Conservation (phyloP, 2,797 vertebrate genomes). For the Xiphorhynchus erythropygius region DNA sequence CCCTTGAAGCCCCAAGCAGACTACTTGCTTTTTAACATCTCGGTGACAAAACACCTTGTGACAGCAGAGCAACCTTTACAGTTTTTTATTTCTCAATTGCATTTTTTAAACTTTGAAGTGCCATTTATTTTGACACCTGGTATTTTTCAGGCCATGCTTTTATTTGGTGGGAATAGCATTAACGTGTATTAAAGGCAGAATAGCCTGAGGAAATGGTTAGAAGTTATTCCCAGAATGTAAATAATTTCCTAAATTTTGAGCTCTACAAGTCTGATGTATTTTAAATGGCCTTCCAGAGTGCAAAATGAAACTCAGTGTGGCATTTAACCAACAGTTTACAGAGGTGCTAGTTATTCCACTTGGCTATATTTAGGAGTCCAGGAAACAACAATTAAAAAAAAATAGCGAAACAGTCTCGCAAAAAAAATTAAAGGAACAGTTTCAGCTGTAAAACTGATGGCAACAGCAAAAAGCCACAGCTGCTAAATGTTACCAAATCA, state of each 20-base stretch:
- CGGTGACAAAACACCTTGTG: background rate
- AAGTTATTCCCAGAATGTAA: slow-evolving; percentile 59
- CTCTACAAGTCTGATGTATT: slow-evolving; percentile 13
- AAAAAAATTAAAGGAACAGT: slow-evolving; percentile 44
- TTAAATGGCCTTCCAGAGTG: slow-evolving; percentile 69
- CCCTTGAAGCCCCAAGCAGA: background rate
- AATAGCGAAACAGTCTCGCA: slow-evolving; percentile 1
- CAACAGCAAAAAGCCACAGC: slow-evolving; percentile 37
- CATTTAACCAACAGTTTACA: slow-evolving; percentile 73
- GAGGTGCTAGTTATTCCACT: slow-evolving; percentile 71
- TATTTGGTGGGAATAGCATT: slow-evolving; percentile 52
- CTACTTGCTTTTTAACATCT: background rate
- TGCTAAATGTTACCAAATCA: slow-evolving; percentile 64
- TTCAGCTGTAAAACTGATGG: slow-evolving; percentile 56
- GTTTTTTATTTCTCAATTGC: slow-evolving; percentile 3
- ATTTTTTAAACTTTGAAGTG: slow-evolving; percentile 43
- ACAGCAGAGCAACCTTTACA: slow-evolving; percentile 15
- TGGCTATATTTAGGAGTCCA: slow-evolving; percentile 75
- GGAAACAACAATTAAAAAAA: slow-evolving; percentile 69
- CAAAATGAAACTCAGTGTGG: slow-evolving; percentile 68
- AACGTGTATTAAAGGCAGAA: slow-evolving; percentile 57
- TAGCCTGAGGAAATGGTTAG: slow-evolving; percentile 6
- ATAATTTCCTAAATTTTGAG: slow-evolving; percentile 55
- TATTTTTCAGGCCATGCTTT: slow-evolving; percentile 54
- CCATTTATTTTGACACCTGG: slow-evolving; percentile 66